Percentiles rank a stretch among this genome's conserved stretches.
Conservation (phyloP, 2,113 vertebrate species). For the Helogale parvula region DNA sequence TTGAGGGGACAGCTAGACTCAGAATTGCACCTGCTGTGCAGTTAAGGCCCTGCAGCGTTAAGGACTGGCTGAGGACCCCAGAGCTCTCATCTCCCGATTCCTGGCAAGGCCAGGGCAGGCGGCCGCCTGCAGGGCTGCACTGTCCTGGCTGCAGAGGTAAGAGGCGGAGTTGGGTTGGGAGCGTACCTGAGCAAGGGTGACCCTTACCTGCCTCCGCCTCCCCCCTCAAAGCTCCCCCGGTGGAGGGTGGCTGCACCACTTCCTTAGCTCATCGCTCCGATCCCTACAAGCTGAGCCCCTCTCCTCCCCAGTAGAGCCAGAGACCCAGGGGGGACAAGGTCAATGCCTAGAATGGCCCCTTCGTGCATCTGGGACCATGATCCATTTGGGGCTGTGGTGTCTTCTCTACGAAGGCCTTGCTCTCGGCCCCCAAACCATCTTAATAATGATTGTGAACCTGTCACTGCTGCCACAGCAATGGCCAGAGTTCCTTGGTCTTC, state of each 20-base stretch:
- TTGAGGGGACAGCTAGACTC: neutral
- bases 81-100: neutral
- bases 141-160: neutral
- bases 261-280: neutral
- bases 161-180: neutral
- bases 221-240: neutral
- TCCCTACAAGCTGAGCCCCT: neutral
- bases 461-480: neutral
- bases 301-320: neutral
- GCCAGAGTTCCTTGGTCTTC: neutral
- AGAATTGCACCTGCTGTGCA: neutral
- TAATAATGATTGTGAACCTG: neutral
- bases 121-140: neutral
- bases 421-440: neutral
- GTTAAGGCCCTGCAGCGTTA: neutral
- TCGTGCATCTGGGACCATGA: neutral
- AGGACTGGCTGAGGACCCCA: neutral
- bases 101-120: neutral
- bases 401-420: neutral
- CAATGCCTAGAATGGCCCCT: neutral
- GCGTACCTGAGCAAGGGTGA: neutral
- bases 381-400: neutral
- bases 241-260: too few species aligned
- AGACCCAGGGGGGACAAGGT: neutral
- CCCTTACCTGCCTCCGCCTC: too few species aligned